Evolutionary conservation across 2,797 vertebrate genomes (phyloP), one percentile per base, ranked within the genome.

Genomic region (Leuciscus waleckii): DNA sequence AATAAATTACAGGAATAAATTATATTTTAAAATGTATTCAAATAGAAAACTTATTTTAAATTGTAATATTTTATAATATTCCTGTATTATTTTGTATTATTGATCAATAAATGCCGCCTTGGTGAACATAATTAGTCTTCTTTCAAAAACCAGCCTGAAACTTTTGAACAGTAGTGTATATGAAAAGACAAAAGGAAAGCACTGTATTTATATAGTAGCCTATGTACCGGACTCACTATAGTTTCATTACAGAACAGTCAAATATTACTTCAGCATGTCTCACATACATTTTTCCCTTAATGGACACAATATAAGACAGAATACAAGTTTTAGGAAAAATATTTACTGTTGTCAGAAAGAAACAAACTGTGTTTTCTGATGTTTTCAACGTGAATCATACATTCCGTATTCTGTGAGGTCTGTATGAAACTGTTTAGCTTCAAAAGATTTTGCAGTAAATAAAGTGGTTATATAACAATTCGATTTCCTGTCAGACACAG

Each of bases 381-480:
- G 68, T 49, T 39, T 77, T 77, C 26, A 65, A 26, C n/a, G 76
- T 65, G 46, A 85, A 75, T 73, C 78, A 81, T 75, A 61, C 13
- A 54, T 76, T 73, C 61, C 16, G 16, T 69, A 35, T 75, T 74
- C 61, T 71, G 19, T 49, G 39, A 63, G 46, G 67, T 85, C 68
- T 70, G 75, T 70, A 54, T 21, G 21, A 29, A 21, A 63, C n/a
- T 61, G 37, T 67, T 86, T 77, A 76, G 81, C 49, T 83, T 75
- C 9, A 77, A 77, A 84, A 68, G 35, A 78, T 65, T 29, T 78
- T 46, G 9, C 32, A 21, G 71, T 83, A 76, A 76, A 76, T 68
- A 77, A 43, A 83, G 46, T 49, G 21, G 23, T 41, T 67, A 29
- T 74, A 65, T 49, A 75, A 75, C 70, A 26, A 19, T 69, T 39